Percentiles rank a stretch among this genome's conserved stretches.
These are phyloP conservation scores for Arnoldichthys spilopterus DNA, from an alignment of 2,797 vertebrate genomes.

Conservation along the genomic window DNA sequence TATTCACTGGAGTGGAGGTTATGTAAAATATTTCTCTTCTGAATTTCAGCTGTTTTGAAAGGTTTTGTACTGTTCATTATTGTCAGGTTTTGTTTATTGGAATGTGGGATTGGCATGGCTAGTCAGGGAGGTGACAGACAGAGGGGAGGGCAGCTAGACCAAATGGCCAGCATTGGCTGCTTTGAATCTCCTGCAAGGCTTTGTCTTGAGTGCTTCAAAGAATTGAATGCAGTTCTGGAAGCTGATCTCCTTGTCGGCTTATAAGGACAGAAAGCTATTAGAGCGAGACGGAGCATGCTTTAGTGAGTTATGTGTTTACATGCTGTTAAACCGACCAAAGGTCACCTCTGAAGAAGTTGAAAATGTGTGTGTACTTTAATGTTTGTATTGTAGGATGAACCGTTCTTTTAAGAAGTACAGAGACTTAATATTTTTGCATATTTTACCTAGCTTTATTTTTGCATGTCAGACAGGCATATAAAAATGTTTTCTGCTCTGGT, in stretches of 20 bases:
- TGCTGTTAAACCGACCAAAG: constrained; percentile 58
- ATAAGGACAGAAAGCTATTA: constrained; percentile 22
- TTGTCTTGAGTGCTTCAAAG: neutral
- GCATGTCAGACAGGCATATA: neutral
- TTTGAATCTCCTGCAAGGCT: neutral
- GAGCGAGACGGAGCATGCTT: constrained; percentile 34
- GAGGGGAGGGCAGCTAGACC: constrained; percentile 8
- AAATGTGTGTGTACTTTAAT: constrained; percentile 45
- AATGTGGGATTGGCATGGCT: constrained; percentile 62
- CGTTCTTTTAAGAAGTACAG: neutral
- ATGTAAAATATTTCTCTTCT: constrained; percentile 26
- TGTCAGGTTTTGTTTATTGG: constrained; percentile 46
- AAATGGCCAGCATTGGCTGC: neutral
- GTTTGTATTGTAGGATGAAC: neutral
- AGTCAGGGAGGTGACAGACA: constrained; percentile 36
- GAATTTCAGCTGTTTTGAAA: constrained; percentile 2
- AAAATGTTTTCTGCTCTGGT: constrained; percentile 4
- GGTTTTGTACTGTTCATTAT: constrained; percentile 19
- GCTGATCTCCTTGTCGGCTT: neutral
- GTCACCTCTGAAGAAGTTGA: constrained; percentile 55
- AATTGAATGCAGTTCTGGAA: constrained; percentile 10
- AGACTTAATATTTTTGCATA: neutral
- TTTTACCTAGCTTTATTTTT: neutral
- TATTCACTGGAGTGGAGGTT: constrained; percentile 35
- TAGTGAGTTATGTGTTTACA: constrained; percentile 44